These are phyloP conservation scores for Cairina moschata DNA, from an alignment of 2,113 vertebrate species.

Conservation along the genomic window DNA sequence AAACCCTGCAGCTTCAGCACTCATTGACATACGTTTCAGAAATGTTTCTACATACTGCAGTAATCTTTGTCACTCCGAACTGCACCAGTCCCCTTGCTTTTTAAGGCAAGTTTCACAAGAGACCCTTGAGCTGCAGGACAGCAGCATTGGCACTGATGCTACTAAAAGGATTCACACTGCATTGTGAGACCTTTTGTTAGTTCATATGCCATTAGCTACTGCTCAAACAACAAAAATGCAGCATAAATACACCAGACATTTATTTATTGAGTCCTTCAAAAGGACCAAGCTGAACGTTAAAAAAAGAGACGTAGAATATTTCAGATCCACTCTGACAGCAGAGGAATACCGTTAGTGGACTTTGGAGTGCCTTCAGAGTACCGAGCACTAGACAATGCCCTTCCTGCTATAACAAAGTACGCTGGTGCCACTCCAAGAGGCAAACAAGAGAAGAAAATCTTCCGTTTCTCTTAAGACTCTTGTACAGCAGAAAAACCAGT, in stretches of 20 bases:
- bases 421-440: not conserved
- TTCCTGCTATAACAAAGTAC: not conserved
- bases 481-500: rapidly evolving
- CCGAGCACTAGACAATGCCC: not conserved
- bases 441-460: not conserved
- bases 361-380: not conserved
- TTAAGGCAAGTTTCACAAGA: not conserved
- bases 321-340: not conserved
- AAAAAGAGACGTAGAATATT: not conserved
- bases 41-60: rapidly evolving
- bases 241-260: not conserved
- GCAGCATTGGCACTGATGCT: no score
- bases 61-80: not conserved
- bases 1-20: not conserved
- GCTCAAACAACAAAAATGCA: not conserved
- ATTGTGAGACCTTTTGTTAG: not conserved
- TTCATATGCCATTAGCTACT: not conserved
- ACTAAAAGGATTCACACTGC: no score
- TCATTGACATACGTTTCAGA: rapidly evolving
- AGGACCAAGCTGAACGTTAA: not conserved
- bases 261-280: not conserved
- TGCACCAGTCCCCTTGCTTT: not conserved
- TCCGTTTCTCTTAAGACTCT: not conserved
- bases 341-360: not conserved
- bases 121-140: not conserved